Evolutionary conservation across 2,888 invertebrate species (phyloP), one percentile per base, ranked within the genome.

Genomic region (Hypercompe scribonia): DNA sequence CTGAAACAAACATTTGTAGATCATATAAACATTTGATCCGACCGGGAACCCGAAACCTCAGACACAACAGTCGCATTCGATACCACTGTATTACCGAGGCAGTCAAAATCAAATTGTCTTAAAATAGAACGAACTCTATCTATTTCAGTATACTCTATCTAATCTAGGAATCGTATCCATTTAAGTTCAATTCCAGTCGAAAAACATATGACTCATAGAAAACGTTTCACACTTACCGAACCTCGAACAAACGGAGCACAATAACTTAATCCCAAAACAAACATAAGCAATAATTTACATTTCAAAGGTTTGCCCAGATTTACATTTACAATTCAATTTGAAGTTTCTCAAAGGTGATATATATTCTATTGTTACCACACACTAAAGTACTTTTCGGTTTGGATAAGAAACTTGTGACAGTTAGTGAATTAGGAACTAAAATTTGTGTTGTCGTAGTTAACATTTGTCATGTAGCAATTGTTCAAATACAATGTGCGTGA

Each of bases 401-500:
- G 50, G 67, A 54, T 50, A 54, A 54, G 67, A 67, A 67, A 67
- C n/a, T 39, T 65, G 11, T 50, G 50, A 50, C 50, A 54, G 36
- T 24, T 24, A 36, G n/a, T 65, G 13, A 39, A 39, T 39, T 28
- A n/a, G 50, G n/a, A 36, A 65, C 65, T 65, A 65, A 65, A 28
- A 28, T 58, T 58, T 28, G 28, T 28, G 13, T 28, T 58, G 3
- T 58, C 15, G 13, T 13, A 28, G 13, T 58, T 3, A n/a, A n/a
- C n/a, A n/a, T n/a, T n/a, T n/a, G n/a, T n/a, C n/a, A n/a, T n/a
- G n/a, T n/a, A 58, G n/a, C 10, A 28, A 13, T 4, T 4, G 13
- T 58, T 58, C 1, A 58, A n/a, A 0, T n/a, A 54, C n/a, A 21
- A n/a, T 54, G 10, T 54, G 11, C 11, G n/a, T 10, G n/a, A 54